Evolutionary conservation across 2,888 invertebrate genomes (phyloP), one percentile per base, ranked within the genome.

Genomic region (Callosobruchus maculatus): DNA sequence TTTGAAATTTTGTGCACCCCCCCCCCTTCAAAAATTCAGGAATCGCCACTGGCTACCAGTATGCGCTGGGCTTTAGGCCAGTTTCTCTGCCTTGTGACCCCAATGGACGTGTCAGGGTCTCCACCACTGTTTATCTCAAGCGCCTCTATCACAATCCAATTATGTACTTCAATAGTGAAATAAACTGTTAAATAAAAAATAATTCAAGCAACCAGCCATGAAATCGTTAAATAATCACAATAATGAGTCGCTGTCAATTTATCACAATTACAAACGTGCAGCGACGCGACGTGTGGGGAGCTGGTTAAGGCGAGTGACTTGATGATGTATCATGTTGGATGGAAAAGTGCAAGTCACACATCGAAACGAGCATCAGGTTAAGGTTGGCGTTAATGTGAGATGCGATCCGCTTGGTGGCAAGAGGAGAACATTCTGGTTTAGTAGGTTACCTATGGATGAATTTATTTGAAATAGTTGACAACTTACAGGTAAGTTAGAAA

Each of bases 331-430:
- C 81, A 80, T 78, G 80, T 78, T 75, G 79, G 73, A 76, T 73
- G 49, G 49, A 80, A 82, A 83, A 81, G 74, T 82, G 84, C 84
- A 83, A 84, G 82, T 84, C 84, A 84, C 80, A 76, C 75, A 76
- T 76, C 72, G 78, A 81, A 82, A 83, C 82, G 81, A 82, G 82
- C 77, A 71, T 66, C 70, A 7, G 26, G 49, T 49, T 49, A 49
- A 49, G 49, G 49, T 49, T 7, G 49, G 49, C 49, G 49, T 49
- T 49, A 18, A 49, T 18, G 13, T 49, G 49, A 49, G 49, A 49
- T 49, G 49, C n/a, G 49, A 2, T 26, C 26, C 26, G 26, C n/a
- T n/a, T n/a, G n/a, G 26, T 26, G 7, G 49, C 18, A 49, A 49
- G 49, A 30, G 3, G 49, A 3, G 49, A 49, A 49, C 3, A 26